Percentiles rank a stretch among this genome's conserved stretches.
Conservation (phyloP, 2,888 invertebrate genomes). For the Parapristionchus giblindavisi region DNA sequence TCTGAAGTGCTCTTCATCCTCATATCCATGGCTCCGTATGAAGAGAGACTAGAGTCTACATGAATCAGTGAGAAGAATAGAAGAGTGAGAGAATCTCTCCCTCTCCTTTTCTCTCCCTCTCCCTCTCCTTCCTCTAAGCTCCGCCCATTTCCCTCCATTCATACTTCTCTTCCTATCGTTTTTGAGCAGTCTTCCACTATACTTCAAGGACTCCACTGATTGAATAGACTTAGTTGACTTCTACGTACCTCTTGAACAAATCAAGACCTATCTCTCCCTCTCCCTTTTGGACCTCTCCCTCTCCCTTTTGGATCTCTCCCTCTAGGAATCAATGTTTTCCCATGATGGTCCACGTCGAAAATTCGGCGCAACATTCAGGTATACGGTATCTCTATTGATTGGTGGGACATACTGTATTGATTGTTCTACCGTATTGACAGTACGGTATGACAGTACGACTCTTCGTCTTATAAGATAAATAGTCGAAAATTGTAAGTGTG, state of each 20-base stretch:
- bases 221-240: background rate
- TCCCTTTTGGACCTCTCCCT: background rate
- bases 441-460: too few species aligned
- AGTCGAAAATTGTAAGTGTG: too few species aligned
- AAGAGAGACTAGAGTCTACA: background rate
- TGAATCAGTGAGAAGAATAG: conserved; percentile 1
- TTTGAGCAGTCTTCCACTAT: background rate
- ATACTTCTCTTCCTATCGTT: conserved; percentile 17
- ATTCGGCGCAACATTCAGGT: conserved; percentile 14
- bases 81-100: background rate
- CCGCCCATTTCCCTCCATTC: background rate
- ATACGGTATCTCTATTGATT: too few species aligned
- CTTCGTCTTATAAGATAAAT: too few species aligned
- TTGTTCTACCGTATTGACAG: too few species aligned
- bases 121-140: background rate
- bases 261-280: background rate
- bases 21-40: background rate
- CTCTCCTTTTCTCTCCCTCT: background rate
- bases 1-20: background rate
- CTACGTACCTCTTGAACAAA: background rate
- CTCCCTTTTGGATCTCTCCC: background rate
- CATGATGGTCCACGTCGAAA: background rate
- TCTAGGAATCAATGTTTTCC: background rate
- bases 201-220: background rate
- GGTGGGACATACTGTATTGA: too few species aligned